Percentiles rank a stretch among this genome's conserved stretches.
Evolutionary conservation across 2,797 vertebrate species (phyloP).

Genomic region (Scolopax bukidnonensis): DNA sequence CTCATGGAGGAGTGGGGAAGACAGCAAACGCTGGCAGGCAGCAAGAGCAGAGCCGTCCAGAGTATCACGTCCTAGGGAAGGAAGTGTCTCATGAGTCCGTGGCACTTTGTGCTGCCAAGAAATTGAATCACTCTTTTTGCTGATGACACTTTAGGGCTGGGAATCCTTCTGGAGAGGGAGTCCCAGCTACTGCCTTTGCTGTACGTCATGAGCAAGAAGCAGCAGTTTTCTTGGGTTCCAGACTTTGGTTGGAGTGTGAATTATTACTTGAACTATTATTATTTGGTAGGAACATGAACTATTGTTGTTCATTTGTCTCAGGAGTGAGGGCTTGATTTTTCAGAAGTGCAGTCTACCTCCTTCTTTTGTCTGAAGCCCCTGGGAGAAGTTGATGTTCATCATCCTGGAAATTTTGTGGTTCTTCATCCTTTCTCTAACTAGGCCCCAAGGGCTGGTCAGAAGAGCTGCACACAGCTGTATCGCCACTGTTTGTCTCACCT

Average conservation of each 20-base stretch:
- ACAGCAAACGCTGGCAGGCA: background rate
- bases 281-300: background rate
- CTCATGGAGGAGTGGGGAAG: background rate
- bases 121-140: background rate
- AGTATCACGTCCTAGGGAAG: background rate
- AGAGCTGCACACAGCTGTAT: background rate
- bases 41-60: background rate
- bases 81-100: background rate
- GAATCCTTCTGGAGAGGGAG: background rate
- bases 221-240: background rate
- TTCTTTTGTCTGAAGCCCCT: background rate
- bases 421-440: background rate
- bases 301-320: background rate
- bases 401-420: background rate
- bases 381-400: background rate
- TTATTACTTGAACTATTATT: background rate
- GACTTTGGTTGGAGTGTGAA: background rate
- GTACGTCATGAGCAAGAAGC: background rate
- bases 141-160: background rate
- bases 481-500: background rate
- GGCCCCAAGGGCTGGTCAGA: background rate
- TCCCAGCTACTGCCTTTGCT: background rate
- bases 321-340: background rate
- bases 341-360: background rate
- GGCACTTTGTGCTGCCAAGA: conserved; percentile 19